Conservation (phyloP, 2,888 invertebrate genomes). For the Drosophila kambysellisi region DNA sequence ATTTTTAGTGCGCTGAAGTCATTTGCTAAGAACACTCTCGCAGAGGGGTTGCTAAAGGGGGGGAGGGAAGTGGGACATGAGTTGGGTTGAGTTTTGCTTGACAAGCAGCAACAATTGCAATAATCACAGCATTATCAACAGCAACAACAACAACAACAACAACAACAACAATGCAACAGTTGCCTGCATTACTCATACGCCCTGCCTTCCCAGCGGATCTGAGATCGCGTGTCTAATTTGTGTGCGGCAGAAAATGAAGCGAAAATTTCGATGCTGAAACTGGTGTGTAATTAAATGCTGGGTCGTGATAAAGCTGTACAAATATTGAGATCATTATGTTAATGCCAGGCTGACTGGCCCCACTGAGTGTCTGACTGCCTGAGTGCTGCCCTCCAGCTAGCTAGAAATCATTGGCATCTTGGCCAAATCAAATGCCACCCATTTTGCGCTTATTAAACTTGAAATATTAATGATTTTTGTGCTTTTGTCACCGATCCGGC, state of each 20-base stretch:
- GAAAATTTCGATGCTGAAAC: slow-evolving; percentile 27
- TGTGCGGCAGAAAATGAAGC: slow-evolving; percentile 50
- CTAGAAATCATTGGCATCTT: slow-evolving; percentile 11
- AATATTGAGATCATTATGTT: slow-evolving; percentile 81
- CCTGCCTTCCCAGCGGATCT: slow-evolving; percentile 59
- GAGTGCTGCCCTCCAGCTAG: slow-evolving; percentile 54
- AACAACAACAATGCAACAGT: slow-evolving; percentile 46
- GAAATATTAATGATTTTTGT: slow-evolving; percentile 45
- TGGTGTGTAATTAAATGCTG: slow-evolving; percentile 68
- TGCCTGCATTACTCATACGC: slow-evolving; percentile 74
- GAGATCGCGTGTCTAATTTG: slow-evolving; percentile 72
- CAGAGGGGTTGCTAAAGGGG: neutral
- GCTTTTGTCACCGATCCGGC: slow-evolving; percentile 65
- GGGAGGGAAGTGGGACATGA: neutral
- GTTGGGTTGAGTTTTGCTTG: neutral
- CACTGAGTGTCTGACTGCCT: neutral
- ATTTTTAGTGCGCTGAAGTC: slow-evolving; percentile 72
- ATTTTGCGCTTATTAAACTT: slow-evolving; percentile 65
- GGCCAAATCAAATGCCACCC: slow-evolving; percentile 50
- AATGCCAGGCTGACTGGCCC: slow-evolving; percentile 50
- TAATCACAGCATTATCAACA: slow-evolving; percentile 47
- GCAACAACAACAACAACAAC: slow-evolving; percentile 44
- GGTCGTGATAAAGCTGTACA: slow-evolving; percentile 76
- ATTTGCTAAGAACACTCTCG: slow-evolving; percentile 44
- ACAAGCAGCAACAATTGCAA: slow-evolving; percentile 26